Evolutionary conservation across 2,113 vertebrate genomes (phyloP), one percentile per base, ranked within the genome.

Genomic region (Lasiurus borealis): DNA sequence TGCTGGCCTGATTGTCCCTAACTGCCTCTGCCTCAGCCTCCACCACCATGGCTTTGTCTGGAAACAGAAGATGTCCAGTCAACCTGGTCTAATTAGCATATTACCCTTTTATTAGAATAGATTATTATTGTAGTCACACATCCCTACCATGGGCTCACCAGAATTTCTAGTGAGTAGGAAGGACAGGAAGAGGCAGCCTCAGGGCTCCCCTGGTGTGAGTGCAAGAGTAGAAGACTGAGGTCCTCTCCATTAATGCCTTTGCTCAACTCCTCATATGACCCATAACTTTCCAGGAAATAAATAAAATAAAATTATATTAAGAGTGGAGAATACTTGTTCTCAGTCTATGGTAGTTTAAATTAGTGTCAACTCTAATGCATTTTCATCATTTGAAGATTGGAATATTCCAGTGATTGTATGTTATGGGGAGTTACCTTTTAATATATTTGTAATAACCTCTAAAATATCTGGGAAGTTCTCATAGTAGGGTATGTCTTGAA

Each of bases 271-370:
- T 6, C 44, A 36, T 27, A 19, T 44, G 21, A 64, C 59, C 13
- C 31, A 9, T 80, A 69, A 27, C 57, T 78, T 84, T 91, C 6
- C 9, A 93, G 62, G 66, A 95, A 86, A 88, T 8, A 54, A 69
- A 62, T 23, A 19, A 18, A 81, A 54, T 59, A 72, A 50, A 80
- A 52, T 78, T 29, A 48, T 15, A 29, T 76, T 19, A 80, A 86
- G 10, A 62, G 1, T 15, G 5, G 15, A 36, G 1, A 23, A 62
- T 23, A 6, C 15, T 87, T 29, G 0, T 13, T 76, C 7, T n/a
- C 13, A 34, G 16, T 57, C 27, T 72, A 2, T 4, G 16, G 34
- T 40, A 54, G 3, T 81, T 96, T 66, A 66, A 82, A 80, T 1
- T 15, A 68, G 27, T 12, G 10, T 19, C 11, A 59, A 31, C 13